A percentile compares a stretch with the other conserved stretches of the same genome.
These are phyloP conservation scores for Bucco capensis DNA, from an alignment of 2,113 vertebrate genomes.

Conservation along the genomic window DNA sequence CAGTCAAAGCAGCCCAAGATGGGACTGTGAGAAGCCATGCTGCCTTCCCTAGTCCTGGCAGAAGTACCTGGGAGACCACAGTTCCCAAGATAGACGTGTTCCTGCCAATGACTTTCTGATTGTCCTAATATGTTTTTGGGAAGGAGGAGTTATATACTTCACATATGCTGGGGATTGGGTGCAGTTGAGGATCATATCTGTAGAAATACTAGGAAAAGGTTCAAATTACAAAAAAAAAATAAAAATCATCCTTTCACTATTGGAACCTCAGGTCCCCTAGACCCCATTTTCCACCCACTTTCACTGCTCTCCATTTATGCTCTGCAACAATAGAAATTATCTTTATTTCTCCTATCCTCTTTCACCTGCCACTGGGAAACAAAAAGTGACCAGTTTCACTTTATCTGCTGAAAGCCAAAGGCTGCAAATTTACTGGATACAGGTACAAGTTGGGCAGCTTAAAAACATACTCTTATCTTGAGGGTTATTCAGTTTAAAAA, in stretches of 20 bases:
- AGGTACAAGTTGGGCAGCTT: not conserved
- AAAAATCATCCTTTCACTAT: not conserved
- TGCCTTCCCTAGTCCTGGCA: not conserved
- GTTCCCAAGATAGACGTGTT: not conserved
- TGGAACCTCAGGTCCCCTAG: not conserved
- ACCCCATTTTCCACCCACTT: not conserved
- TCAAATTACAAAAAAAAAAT: not conserved
- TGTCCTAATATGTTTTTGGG: not conserved
- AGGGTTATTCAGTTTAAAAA: not conserved
- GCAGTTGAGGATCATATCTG: not conserved
- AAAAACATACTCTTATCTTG: not conserved
- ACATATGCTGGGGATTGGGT: not conserved
- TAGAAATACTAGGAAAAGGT: not conserved
- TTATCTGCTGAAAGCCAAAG: not conserved
- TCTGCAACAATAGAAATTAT: not conserved
- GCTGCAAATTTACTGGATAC: not conserved
- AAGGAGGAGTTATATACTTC: not conserved
- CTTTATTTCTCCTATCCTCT: not conserved
- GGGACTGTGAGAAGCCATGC: not conserved
- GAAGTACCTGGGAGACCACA: not conserved
- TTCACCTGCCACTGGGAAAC: not conserved
- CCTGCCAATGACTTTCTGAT: not conserved
- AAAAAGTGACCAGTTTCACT: not conserved
- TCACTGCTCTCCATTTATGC: not conserved
- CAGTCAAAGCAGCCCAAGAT: not conserved